A percentile compares a stretch with the other conserved stretches of the same genome.
These are phyloP conservation scores for Gryllus bimaculatus DNA, from an alignment of 1,140 invertebrate species.

Conservation along the genomic window DNA sequence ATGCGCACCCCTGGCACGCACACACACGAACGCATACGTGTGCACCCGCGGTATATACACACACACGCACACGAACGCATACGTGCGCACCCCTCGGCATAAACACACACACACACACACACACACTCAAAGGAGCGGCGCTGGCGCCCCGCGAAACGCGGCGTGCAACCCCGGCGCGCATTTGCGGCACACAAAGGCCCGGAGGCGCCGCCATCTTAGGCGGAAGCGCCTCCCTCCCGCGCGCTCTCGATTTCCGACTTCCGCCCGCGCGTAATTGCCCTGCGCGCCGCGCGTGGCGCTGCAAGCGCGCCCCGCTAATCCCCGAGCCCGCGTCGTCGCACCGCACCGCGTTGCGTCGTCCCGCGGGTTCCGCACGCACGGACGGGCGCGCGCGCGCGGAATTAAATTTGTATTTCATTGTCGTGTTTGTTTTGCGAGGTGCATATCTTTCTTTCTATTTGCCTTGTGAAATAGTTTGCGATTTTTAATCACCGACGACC, in stretches of 20 bases:
- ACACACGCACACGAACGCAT: too few species aligned
- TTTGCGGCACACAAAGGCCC: too few species aligned
- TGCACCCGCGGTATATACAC: too few species aligned
- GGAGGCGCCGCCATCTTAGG: too few species aligned
- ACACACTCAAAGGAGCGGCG: too few species aligned
- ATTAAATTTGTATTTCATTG: constrained; percentile 6
- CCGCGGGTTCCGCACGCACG: background rate
- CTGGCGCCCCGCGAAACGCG: too few species aligned
- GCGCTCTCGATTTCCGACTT: background rate
- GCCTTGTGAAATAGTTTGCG: background rate
- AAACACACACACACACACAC: too few species aligned
- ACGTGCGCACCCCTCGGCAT: too few species aligned
- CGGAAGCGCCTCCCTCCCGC: background rate
- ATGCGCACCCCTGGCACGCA: too few species aligned
- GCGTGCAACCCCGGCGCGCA: too few species aligned
- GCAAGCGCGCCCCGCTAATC: background rate
- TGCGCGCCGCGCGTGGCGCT: background rate
- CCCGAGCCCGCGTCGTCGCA: too few species aligned
- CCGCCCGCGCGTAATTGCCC: background rate
- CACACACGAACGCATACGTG: too few species aligned
- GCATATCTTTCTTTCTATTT: background rate
- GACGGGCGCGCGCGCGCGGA: background rate
- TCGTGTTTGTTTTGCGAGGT: background rate
- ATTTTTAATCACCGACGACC: background rate
- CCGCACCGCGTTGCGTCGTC: background rate